Evolutionary conservation across 1,140 invertebrate species (phyloP).

Genomic region (Tetranychus cinnabarinus): DNA sequence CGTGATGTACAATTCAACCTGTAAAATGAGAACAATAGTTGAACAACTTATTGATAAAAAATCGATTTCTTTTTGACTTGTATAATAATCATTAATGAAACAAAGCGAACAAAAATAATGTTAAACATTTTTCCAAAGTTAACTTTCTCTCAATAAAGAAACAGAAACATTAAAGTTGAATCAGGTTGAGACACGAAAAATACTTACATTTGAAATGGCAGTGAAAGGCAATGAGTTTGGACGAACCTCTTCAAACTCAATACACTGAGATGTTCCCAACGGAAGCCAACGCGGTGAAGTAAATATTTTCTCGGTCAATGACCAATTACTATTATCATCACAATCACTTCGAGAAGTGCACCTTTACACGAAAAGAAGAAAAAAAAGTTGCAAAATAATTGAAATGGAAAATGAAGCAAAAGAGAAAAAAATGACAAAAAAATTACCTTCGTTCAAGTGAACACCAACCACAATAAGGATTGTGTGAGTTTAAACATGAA

Average conservation of each 20-base stretch:
- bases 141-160: no score
- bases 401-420: background rate
- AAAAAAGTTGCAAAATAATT: background rate
- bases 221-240: conserved; percentile 66
- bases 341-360: conserved; percentile 66
- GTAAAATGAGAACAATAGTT: background rate
- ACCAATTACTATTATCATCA: conserved; percentile 47
- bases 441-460: conserved; percentile 61
- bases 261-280: conserved; percentile 71
- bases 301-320: background rate
- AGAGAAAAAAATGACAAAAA: background rate
- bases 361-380: conserved; percentile 21
- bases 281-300: conserved; percentile 67
- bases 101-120: no score
- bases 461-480: conserved; percentile 96
- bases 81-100: background rate
- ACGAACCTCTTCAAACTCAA: conserved; percentile 75
- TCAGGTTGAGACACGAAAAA: background rate
- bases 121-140: no score
- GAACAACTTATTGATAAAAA: conserved; percentile 9
- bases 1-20: conserved; percentile 59
- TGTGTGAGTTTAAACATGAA: conserved; percentile 69
- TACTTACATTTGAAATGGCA: conserved; percentile 11
- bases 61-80: conserved; percentile 1
- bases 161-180: background rate